phyloP scores from a whole-genome alignment of 2,113 vertebrate genomes.

The Rhinichthys klamathensis region DNA sequence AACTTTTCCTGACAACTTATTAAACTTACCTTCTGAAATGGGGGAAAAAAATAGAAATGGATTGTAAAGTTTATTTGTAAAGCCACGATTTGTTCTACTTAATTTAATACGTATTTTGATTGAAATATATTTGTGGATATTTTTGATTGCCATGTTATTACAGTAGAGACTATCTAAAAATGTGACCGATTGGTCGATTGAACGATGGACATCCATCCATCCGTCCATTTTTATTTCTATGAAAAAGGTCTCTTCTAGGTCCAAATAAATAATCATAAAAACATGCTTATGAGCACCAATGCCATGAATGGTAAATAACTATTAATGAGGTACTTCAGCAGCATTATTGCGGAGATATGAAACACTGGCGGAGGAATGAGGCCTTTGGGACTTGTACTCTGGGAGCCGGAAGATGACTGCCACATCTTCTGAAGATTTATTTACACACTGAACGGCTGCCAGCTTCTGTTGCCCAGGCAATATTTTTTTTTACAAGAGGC shows the following conservation, averaged over 20 bases:
- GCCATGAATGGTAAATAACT: conserved; percentile 8
- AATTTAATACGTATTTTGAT: too few relatives aligned
- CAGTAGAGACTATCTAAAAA: too few relatives aligned
- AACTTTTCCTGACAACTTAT: too few relatives aligned
- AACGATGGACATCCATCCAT: too few relatives aligned
- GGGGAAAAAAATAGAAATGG: too few relatives aligned
- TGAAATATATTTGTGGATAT: too few relatives aligned
- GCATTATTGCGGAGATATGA: background rate
- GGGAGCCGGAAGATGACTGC: conserved; percentile 18
- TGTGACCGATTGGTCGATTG: too few relatives aligned
- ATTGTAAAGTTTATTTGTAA: too few relatives aligned
- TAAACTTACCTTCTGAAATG: too few relatives aligned
- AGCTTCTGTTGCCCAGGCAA: conserved; percentile 60
- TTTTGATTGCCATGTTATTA: too few relatives aligned
- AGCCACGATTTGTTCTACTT: too few relatives aligned
- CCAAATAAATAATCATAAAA: background rate
- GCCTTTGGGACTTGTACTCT: conserved; percentile 16
- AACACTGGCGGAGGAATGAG: background rate
- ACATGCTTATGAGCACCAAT: background rate
- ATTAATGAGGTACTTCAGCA: conserved; percentile 39
- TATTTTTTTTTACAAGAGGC: conserved; percentile 59
- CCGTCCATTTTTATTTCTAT: too few relatives aligned
- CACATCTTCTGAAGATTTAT: conserved; percentile 69
- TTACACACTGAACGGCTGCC: conserved; percentile 64
- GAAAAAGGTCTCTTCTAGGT: background rate